A percentile compares a stretch with the other conserved stretches of the same genome.
These are phyloP conservation scores for Drosophila rellima DNA, from an alignment of 2,888 invertebrate genomes.

Conservation along the genomic window DNA sequence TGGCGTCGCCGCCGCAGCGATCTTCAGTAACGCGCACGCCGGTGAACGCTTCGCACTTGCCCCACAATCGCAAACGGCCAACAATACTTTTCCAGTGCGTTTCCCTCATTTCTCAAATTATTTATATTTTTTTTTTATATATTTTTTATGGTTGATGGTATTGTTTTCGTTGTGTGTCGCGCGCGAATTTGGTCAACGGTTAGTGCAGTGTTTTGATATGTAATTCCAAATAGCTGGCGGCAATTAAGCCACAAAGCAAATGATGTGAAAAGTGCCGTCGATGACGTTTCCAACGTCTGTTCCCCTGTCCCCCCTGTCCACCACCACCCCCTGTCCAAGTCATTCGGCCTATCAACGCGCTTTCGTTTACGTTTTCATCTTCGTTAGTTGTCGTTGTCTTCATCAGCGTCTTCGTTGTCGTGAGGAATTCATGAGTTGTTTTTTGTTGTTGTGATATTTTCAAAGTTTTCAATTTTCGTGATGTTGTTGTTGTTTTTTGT, in stretches of 20 bases:
- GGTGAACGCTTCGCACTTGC: constrained; percentile 78
- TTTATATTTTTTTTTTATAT: constrained; percentile 5
- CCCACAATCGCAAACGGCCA: constrained; percentile 50
- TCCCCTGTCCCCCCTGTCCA: background rate
- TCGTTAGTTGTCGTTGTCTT: constrained; percentile 17
- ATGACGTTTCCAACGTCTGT: constrained; percentile 61
- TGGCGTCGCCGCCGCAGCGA: constrained; percentile 45
- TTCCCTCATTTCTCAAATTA: background rate
- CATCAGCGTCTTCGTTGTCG: constrained; percentile 35
- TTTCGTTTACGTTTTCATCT: constrained; percentile 36
- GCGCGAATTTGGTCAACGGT: constrained; percentile 8
- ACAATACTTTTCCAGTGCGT: constrained; percentile 42
- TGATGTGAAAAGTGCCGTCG: constrained; percentile 74
- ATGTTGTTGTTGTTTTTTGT: constrained; percentile 16
- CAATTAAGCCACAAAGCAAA: constrained; percentile 51
- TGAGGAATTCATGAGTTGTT: constrained; percentile 41
- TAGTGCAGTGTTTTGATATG: constrained; percentile 31
- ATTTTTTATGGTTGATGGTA: background rate
- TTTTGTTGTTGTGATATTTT: constrained; percentile 15
- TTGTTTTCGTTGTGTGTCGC: constrained; percentile 3
- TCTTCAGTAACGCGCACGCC: constrained; percentile 77
- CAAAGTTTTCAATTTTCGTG: constrained; percentile 1
- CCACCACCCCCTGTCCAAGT: background rate
- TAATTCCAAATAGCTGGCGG: constrained; percentile 34
- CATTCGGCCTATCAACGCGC: constrained; percentile 7